Percentiles rank a stretch among this genome's conserved stretches.
These are phyloP conservation scores for Neoscelio sp. DNA, from an alignment of 2,888 invertebrate species.

Conservation along the genomic window DNA sequence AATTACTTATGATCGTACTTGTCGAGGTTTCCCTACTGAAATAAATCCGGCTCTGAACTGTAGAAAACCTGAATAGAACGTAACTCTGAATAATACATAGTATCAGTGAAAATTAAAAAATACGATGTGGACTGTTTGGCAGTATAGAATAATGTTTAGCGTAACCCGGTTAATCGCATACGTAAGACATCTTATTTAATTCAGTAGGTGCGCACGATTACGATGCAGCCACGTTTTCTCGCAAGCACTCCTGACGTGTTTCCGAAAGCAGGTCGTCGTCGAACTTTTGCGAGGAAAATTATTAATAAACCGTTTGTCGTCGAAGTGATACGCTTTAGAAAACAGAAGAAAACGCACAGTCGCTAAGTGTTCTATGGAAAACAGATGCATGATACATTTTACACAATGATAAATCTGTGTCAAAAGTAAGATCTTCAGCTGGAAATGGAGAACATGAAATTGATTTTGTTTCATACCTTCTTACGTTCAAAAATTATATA, in stretches of 20 bases:
- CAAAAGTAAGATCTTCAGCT: not conserved
- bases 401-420: slow-evolving; percentile 36
- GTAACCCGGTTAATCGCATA: slow-evolving; percentile 61
- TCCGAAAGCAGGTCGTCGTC: slow-evolving; percentile 55
- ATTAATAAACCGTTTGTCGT: slow-evolving; percentile 49
- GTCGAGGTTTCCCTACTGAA: too few species aligned
- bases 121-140: slow-evolving; percentile 25
- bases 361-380: slow-evolving; percentile 33
- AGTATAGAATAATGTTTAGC: slow-evolving; percentile 32
- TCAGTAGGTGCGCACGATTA: slow-evolving; percentile 34
- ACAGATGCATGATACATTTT: slow-evolving; percentile 24
- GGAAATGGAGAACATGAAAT: too few species aligned
- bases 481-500: slow-evolving; percentile 25
- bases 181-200: slow-evolving; percentile 52
- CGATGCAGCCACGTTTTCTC: slow-evolving; percentile 35
- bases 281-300: slow-evolving; percentile 36
- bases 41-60: too few species aligned
- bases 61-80: not conserved
- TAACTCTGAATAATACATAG: not conserved
- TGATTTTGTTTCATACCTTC: slow-evolving; percentile 39
- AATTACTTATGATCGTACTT: too few species aligned
- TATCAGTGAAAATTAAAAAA: slow-evolving; percentile 33
- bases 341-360: slow-evolving; percentile 8
- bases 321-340: slow-evolving; percentile 58
- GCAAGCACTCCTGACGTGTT: slow-evolving; percentile 39